phyloP scores from a whole-genome alignment of 2,888 invertebrate genomes.

The Oscheius myriophilus region DNA sequence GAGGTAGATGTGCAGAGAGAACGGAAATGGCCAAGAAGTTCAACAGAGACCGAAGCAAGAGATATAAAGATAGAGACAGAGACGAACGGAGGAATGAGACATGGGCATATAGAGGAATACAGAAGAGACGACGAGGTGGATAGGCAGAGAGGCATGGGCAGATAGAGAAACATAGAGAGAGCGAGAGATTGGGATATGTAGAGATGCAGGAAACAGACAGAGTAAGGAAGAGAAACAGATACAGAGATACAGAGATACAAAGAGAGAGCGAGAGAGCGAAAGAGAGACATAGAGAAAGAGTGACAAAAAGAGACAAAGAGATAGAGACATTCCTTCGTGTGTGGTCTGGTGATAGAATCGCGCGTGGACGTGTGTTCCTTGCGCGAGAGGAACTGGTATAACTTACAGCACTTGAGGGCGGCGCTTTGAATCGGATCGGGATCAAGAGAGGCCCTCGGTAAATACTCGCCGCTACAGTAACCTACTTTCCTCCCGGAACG shows the following conservation, averaged over 20 bases:
- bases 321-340: not conserved
- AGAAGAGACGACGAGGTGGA: too few species aligned
- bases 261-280: not conserved
- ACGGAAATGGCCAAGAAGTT: too few species aligned
- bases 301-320: not conserved
- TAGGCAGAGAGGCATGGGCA: too few species aligned
- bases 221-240: not conserved
- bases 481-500: slow-evolving; percentile 18
- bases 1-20: too few species aligned
- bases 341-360: not conserved
- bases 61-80: too few species aligned
- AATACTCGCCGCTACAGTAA: slow-evolving; percentile 30
- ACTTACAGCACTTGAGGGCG: slow-evolving; percentile 25
- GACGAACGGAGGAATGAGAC: too few species aligned
- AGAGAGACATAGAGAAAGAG: slow-evolving; percentile 1
- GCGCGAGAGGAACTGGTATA: slow-evolving; percentile 18
- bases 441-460: slow-evolving; percentile 25
- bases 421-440: slow-evolving; percentile 25
- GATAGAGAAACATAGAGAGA: too few species aligned
- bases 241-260: not conserved
- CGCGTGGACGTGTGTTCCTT: not conserved
- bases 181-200: too few species aligned
- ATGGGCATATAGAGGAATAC: too few species aligned
- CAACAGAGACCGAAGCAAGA: too few species aligned
- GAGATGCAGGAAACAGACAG: too few species aligned